phyloP scores from a whole-genome alignment of 2,888 invertebrate species.

The Pollenia angustigena region DNA sequence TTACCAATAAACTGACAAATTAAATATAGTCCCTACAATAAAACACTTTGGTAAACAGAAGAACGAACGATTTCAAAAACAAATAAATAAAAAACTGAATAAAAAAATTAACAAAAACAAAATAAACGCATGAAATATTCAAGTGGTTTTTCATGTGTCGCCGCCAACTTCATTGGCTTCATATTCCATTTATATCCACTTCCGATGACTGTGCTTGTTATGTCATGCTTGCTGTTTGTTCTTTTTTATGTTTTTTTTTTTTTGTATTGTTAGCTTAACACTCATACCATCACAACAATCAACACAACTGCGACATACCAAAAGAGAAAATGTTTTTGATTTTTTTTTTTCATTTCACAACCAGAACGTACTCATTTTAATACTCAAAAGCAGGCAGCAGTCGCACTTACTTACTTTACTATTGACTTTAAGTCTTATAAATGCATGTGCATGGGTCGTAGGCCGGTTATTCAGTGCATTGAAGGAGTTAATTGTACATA shows the following conservation, averaged over 20 bases:
- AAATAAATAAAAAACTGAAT: background rate
- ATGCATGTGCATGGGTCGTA: background rate
- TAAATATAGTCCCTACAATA: conserved; percentile 45
- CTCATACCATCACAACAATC: conserved; percentile 37
- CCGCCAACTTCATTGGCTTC: conserved; percentile 71
- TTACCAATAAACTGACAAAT: conserved; percentile 64
- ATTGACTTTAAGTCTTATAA: conserved; percentile 59
- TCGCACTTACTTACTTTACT: conserved; percentile 39
- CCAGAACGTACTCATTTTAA: conserved; percentile 33
- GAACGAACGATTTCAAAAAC: background rate
- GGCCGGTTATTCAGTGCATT: background rate
- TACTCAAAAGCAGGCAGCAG: conserved; percentile 21
- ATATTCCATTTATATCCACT: conserved; percentile 71
- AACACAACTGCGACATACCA: conserved; percentile 29
- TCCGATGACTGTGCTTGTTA: conserved; percentile 55
- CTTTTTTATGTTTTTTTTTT: conserved; percentile 25
- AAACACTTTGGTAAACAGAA: conserved; percentile 30
- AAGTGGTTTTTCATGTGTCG: conserved; percentile 75
- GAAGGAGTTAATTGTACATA: background rate
- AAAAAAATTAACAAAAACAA: conserved; percentile 23
- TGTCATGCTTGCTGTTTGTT: conserved; percentile 54
- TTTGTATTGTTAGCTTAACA: conserved; percentile 67
- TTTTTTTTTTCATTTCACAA: conserved; percentile 30
- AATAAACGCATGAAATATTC: conserved; percentile 72
- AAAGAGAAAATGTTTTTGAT: conserved; percentile 21